Evolutionary conservation across 2,113 vertebrate genomes (phyloP), one percentile per base, ranked within the genome.

Genomic region (Archilochus colubris): DNA sequence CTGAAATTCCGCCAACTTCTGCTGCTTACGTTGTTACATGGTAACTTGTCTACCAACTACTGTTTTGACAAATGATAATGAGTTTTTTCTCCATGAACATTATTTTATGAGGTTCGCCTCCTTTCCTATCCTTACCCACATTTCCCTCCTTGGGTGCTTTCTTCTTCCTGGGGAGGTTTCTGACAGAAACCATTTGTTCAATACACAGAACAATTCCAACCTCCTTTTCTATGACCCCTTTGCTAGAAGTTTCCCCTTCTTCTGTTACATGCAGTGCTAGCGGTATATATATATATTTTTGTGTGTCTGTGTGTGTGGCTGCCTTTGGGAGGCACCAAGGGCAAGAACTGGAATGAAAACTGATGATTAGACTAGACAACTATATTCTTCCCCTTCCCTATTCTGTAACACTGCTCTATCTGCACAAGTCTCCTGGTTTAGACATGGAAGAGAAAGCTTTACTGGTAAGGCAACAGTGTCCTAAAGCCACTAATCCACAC

Each of bases 1-100:
- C 62, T 84, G 89, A 94, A 92, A 92, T 58, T 57, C 51, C 31
- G 83, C 87, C 92, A 92, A 17, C 66, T 82, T 87, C 58, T 82
- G 46, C 73, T 63, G 51, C 55, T 94, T 48, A 81, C 6, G 38
- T 61, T 66, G 36, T 25, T 87, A 68, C 0, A 3, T 25, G 48
- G 66, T 72, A 92, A 85, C 31, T 43, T n/a, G 38, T 21, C 81
- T 89, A 82, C 58, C 44, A 58, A 18, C 16, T 62, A 40, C 30
- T 79, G 61, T 91, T 89, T 72, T 82, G 62, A 89, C 33, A 87
- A 75, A 70, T 16, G 27, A 57, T 85, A 75, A 93, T 50, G 51
- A 84, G 57, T 76, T 95, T 79, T 61, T 88, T 79, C 82, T 57
- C 82, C 27, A 48, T 62, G 85, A 18, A 14, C 27, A n/a, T 64